Evolutionary conservation across 2,113 vertebrate genomes (phyloP).

Genomic region (Gymnarchus niloticus): DNA sequence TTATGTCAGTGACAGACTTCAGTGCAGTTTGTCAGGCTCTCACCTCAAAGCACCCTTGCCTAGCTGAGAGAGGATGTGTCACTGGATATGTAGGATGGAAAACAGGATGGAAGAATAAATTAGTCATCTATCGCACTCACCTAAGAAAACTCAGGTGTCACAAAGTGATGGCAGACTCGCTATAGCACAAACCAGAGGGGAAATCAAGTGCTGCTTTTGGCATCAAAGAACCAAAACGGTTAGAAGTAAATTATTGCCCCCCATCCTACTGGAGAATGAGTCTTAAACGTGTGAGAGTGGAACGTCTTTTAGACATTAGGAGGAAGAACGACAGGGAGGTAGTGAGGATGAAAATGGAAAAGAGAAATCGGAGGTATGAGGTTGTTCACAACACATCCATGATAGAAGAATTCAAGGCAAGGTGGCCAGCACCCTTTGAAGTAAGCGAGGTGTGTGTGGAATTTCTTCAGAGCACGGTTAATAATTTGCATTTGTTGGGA

Average conservation of each 20-base stretch:
- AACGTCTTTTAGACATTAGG: slow-evolving; percentile 35
- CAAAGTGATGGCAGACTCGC: slow-evolving; percentile 30
- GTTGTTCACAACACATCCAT: slow-evolving; percentile 20
- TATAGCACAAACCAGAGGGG: slow-evolving; percentile 32
- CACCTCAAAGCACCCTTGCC: slow-evolving; percentile 29
- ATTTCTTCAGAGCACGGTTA: background rate
- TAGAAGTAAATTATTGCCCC: slow-evolving; percentile 37
- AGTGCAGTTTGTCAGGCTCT: slow-evolving; percentile 24
- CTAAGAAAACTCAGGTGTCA: slow-evolving; percentile 33
- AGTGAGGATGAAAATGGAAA: slow-evolving; percentile 31
- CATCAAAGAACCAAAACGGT: slow-evolving; percentile 26
- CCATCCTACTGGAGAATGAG: slow-evolving; percentile 32
- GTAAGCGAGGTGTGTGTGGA: slow-evolving; percentile 22
- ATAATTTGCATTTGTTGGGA: background rate
- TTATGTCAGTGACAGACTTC: slow-evolving; percentile 21
- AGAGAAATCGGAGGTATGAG: slow-evolving; percentile 29
- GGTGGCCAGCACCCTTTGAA: slow-evolving; percentile 28
- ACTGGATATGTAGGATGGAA: slow-evolving; percentile 31
- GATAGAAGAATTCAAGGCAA: slow-evolving; percentile 24
- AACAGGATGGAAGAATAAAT: slow-evolving; percentile 33
- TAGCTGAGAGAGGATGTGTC: slow-evolving; percentile 25
- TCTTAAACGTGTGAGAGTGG: slow-evolving; percentile 28
- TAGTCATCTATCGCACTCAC: slow-evolving; percentile 33
- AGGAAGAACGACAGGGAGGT: slow-evolving; percentile 28
- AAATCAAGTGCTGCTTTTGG: slow-evolving; percentile 26